Percentiles rank a stretch among this genome's conserved stretches.
Conservation (phyloP, 1,140 invertebrate species). For the Trichonephila clavata region DNA sequence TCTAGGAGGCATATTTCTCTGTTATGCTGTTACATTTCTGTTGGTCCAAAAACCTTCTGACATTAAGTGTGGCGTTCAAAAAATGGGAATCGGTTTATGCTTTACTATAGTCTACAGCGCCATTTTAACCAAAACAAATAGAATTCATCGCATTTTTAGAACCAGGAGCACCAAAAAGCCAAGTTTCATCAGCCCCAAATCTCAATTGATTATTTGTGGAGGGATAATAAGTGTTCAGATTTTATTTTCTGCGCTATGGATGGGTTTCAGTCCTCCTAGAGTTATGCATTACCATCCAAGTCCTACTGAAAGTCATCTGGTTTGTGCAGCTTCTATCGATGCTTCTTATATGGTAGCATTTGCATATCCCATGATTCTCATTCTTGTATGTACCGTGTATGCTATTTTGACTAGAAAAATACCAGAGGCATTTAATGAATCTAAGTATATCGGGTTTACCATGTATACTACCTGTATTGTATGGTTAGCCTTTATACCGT, state of each 20-base stretch:
- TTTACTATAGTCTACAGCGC: conserved; percentile 96
- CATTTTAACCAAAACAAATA: conserved; percentile 94
- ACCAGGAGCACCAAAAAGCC: conserved; percentile 93
- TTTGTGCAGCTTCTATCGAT: conserved; percentile 92
- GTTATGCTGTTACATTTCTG: conserved; percentile 93
- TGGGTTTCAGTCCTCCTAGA: conserved; percentile 90
- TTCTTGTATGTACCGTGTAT: conserved; percentile 93
- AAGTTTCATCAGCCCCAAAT: conserved; percentile 94
- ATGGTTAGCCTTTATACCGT: conserved; percentile 93
- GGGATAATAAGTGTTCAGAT: conserved; percentile 91
- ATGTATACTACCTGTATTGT: conserved; percentile 98
- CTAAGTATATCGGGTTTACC: conserved; percentile 95
- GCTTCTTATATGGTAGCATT: conserved; percentile 94
- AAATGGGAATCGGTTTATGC: conserved; percentile 88
- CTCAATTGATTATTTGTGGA: conserved; percentile 94
- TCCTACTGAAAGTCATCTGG: conserved; percentile 92
- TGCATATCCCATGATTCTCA: conserved; percentile 92
- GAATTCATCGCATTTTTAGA: conserved; percentile 94
- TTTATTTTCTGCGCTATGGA: conserved; percentile 92
- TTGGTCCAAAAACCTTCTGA: conserved; percentile 86
- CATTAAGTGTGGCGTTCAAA: conserved; percentile 81
- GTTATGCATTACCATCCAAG: conserved; percentile 94
- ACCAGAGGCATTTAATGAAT: conserved; percentile 97
- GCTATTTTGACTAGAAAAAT: conserved; percentile 95
- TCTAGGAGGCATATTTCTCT: conserved; percentile 91